Percentiles rank a stretch among this genome's conserved stretches.
phyloP scores from a whole-genome alignment of 2,888 invertebrate species.

The Hermaeophaga mercurialis region DNA sequence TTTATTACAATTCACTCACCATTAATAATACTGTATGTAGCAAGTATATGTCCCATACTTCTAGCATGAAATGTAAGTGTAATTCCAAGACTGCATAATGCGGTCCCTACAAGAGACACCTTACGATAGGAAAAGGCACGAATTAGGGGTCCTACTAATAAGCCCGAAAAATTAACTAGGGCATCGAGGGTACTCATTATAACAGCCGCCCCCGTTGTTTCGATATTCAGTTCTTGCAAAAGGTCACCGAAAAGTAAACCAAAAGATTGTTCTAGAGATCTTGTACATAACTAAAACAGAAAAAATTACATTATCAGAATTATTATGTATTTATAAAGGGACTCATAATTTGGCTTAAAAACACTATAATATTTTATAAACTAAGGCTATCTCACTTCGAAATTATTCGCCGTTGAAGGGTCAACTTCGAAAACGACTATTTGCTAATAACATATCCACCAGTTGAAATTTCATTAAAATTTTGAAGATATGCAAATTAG shows the following conservation, averaged over 20 bases:
- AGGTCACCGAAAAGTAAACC: slow-evolving; percentile 79
- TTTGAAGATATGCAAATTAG: too few relatives aligned
- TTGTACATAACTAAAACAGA: slow-evolving; percentile 72
- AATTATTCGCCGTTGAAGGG: too few relatives aligned
- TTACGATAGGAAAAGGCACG: slow-evolving; percentile 77
- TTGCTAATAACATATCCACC: too few relatives aligned
- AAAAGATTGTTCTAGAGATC: slow-evolving; percentile 81
- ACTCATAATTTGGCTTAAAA: slow-evolving; percentile 8
- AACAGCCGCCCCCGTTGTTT: slow-evolving; percentile 75
- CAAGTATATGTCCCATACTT: slow-evolving; percentile 73
- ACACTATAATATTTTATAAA: too few relatives aligned
- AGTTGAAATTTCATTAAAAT: too few relatives aligned
- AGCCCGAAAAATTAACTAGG: slow-evolving; percentile 78
- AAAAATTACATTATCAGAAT: too few relatives aligned
- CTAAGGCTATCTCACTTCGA: too few relatives aligned
- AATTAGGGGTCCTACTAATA: slow-evolving; percentile 77
- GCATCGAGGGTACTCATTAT: slow-evolving; percentile 79
- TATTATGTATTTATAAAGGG: too few relatives aligned
- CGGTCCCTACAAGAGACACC: slow-evolving; percentile 70
- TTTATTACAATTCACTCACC: too few relatives aligned
- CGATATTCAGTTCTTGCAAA: slow-evolving; percentile 69
- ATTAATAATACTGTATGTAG: slow-evolving; percentile 76
- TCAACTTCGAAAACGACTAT: too few relatives aligned
- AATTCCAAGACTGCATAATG: slow-evolving; percentile 70
- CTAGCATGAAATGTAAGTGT: slow-evolving; percentile 71